Base-by-base conservation (phyloP, 2,888 invertebrate species). In the Anoncus sp. region DNA sequence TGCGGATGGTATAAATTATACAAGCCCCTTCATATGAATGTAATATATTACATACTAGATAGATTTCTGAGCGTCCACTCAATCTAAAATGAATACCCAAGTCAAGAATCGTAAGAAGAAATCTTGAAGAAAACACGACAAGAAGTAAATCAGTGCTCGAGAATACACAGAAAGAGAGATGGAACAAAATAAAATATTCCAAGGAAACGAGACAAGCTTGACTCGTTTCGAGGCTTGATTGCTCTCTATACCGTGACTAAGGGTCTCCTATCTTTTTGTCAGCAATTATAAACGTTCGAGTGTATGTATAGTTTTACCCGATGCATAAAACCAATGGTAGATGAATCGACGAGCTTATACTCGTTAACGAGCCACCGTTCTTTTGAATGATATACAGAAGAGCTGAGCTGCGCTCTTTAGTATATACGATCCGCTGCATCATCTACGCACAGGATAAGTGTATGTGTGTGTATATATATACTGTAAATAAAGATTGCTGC, bases 281-380 rank as follows among this genome's bases (percentile, higher is more conserved):
- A 47, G 38, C 20, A 2, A 55, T 35, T 31, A 20, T 10, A 47
- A n/a, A 49, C 47, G 18, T 47, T 47, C 20, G 47, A 20, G 18
- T 62, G 20, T 27, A 27, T 18, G n/a, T 7, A 18, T 18, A 62
- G 45, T 31, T 53, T 71, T 20, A 24, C 9, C 24, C 16, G 1
- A 24, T 16, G 53, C 49, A 47, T 35, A 20, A 62, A 67, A 16
- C 47, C 31, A 43, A 60, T 24, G 45, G 18, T 27, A 43, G 40
- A 60, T 60, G 45, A 66, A 72, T 72, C 53, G 47, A 66, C 60
- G 55, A 45, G 38, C 10, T 60, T 60, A 2, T 65, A 59, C 9
- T 66, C 71, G 60, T 72, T 62, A 62, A 72, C 72, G 60, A 71
- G 55, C 53, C 45, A 47, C n/a, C 3, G 18, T 16, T n/a, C 60